phyloP scores from a whole-genome alignment of 2,113 vertebrate genomes.

The Forbesichthys agassizii region DNA sequence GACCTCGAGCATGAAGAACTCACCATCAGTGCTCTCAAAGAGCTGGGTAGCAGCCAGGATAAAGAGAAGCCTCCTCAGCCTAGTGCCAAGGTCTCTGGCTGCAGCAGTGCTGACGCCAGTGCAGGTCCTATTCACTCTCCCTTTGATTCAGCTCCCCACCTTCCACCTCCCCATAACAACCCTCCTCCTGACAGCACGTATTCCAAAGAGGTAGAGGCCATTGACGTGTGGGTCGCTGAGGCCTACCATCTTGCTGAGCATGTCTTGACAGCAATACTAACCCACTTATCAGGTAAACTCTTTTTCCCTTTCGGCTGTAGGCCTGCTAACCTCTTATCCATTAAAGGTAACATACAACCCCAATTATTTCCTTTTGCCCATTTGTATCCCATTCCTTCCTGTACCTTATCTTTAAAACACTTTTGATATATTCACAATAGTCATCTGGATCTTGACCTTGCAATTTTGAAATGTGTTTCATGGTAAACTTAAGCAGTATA shows the following conservation, averaged over 20 bases:
- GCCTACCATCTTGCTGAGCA: constrained; percentile 81
- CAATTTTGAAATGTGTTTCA: not conserved
- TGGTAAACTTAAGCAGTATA: not conserved
- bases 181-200: constrained; percentile 45
- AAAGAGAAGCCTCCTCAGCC: constrained; percentile 33
- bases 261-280: constrained; percentile 83
- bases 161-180: constrained; percentile 43
- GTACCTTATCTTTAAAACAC: no score
- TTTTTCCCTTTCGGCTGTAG: constrained; percentile 57
- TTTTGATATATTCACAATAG: not conserved
- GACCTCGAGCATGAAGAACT: constrained; percentile 83
- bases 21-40: constrained; percentile 83
- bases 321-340: constrained; percentile 70
- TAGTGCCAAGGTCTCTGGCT: no score
- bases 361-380: constrained; percentile 5
- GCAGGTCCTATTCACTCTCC: constrained; percentile 27
- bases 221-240: constrained; percentile 78
- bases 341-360: constrained; percentile 12
- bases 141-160: constrained; percentile 25
- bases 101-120: constrained; percentile 20
- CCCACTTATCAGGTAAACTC: constrained; percentile 84
- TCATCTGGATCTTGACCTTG: not conserved
- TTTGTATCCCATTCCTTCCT: no score
- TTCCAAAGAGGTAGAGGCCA: constrained; percentile 75
- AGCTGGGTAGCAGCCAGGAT: constrained; percentile 72